Evolutionary conservation across 2,888 invertebrate genomes (phyloP).

Genomic region (Drosophila niveifrons): DNA sequence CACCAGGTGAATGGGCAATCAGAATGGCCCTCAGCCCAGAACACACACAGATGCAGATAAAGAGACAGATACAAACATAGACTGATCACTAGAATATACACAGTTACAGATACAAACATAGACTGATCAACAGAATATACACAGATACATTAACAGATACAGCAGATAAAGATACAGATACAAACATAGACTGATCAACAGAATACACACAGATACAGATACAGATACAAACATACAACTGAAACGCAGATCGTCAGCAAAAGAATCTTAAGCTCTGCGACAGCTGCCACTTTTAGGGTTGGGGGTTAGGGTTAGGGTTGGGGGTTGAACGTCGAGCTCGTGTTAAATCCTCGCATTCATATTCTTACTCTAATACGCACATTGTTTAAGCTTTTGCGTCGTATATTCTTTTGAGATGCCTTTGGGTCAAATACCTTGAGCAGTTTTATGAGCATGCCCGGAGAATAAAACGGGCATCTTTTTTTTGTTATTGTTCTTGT

Average conservation of each 20-base stretch:
- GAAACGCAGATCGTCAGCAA: too few relatives aligned
- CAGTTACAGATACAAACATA: neutral
- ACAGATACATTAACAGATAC: too few relatives aligned
- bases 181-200: too few relatives aligned
- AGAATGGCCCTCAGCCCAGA: slow-evolving; percentile 34
- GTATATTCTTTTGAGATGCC: slow-evolving; percentile 27
- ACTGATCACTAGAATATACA: too few relatives aligned
- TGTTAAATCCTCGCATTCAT: slow-evolving; percentile 10
- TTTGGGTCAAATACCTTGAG: slow-evolving; percentile 72
- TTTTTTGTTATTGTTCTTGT: slow-evolving; percentile 58
- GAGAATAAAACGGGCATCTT: slow-evolving; percentile 40
- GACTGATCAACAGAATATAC: slow-evolving; percentile 10
- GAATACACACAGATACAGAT: neutral
- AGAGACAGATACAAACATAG: neutral
- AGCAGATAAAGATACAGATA: neutral
- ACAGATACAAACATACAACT: neutral
- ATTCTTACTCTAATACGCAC: neutral
- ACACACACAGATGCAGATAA: slow-evolving; percentile 11
- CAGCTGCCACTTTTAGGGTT: slow-evolving; percentile 45
- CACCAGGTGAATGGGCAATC: slow-evolving; percentile 49
- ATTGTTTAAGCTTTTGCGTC: slow-evolving; percentile 44
- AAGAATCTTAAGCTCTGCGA: slow-evolving; percentile 49
- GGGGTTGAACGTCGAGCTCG: slow-evolving; percentile 1
- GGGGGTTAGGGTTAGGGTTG: slow-evolving; percentile 29
- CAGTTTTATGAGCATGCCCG: slow-evolving; percentile 50